Evolutionary conservation across 1,140 invertebrate species (phyloP).

Genomic region (Leptinotarsa texana): DNA sequence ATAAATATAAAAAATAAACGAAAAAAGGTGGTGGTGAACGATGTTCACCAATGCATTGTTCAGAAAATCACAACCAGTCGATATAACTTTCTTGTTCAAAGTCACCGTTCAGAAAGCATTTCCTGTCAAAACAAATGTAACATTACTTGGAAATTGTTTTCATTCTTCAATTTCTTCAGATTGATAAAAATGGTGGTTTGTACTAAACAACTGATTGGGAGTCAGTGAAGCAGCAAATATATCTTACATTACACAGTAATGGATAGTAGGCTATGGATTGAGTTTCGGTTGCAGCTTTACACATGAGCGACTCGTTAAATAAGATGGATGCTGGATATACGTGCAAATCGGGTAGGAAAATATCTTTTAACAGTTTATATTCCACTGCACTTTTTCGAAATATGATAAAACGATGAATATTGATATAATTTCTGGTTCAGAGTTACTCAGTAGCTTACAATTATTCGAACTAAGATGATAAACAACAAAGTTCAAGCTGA

Average conservation of each 20-base stretch:
- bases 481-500: too few species aligned
- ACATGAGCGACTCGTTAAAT: constrained; percentile 49
- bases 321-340: constrained; percentile 29
- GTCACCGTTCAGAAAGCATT: too few species aligned
- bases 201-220: constrained; percentile 53
- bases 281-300: constrained; percentile 53
- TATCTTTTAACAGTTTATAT: constrained; percentile 9
- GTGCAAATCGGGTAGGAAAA: constrained; percentile 17
- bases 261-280: constrained; percentile 50
- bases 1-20: too few species aligned
- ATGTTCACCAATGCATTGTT: too few species aligned
- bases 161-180: constrained; percentile 7
- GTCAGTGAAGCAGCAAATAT: constrained; percentile 54
- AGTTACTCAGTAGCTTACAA: too few species aligned
- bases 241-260: constrained; percentile 55
- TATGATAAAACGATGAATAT: constrained; percentile 7
- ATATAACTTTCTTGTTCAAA: too few species aligned
- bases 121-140: too few species aligned
- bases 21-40: too few species aligned
- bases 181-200: constrained; percentile 54
- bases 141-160: neutral
- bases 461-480: too few species aligned
- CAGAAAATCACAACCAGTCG: too few species aligned
- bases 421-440: neutral
- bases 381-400: constrained; percentile 11